Evolutionary conservation across 2,113 vertebrate genomes (phyloP), one percentile per base, ranked within the genome.

Genomic region (Cephalopholis sonnerati): DNA sequence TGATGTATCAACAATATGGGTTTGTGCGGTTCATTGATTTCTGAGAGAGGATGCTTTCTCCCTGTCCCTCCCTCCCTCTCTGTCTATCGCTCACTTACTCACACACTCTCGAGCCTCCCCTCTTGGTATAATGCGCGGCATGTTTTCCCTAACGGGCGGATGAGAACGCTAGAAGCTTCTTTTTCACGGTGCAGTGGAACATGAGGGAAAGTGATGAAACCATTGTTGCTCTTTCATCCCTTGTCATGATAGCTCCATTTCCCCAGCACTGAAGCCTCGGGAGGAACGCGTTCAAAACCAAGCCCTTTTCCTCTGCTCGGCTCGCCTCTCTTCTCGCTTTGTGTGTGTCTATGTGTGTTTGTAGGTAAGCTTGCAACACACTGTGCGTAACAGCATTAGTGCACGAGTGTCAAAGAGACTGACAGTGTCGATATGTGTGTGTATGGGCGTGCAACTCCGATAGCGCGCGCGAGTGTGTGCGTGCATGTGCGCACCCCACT

Each of bases 191-290:
- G 80, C 85, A 76, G 85, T 70, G 81, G 81, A 90, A 93, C 87
- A 89, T 74, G 84, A 83, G 76, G 84, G 78, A 84, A 87, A 89
- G 88, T 74, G 92, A 91, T 89, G 87, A 92, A 92, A 92, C 81
- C 84, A 83, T 88, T 88, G 89, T 93, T 90, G 88, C 89, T 88
- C 87, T 92, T 92, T 92, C 85, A 91, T 88, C 90, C 82, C 67
- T 79, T 77, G 86, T 90, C 88, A 82, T 87, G 87, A 93, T 87
- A 69, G 82, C 84, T 92, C 83, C 83, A 84, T 85, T 86, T 88
- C 87, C 85, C 61, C 81, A 20, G 76, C 64, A 83, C 83, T 71
- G 87, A 90, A 76, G 84, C 91, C 81, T 83, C 84, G 41, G 58
- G 86, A 88, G 90, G 83, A 87, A 77, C 24, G 25, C 50, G 2